Conservation (phyloP, 2,888 invertebrate species). For the Thera britannica region DNA sequence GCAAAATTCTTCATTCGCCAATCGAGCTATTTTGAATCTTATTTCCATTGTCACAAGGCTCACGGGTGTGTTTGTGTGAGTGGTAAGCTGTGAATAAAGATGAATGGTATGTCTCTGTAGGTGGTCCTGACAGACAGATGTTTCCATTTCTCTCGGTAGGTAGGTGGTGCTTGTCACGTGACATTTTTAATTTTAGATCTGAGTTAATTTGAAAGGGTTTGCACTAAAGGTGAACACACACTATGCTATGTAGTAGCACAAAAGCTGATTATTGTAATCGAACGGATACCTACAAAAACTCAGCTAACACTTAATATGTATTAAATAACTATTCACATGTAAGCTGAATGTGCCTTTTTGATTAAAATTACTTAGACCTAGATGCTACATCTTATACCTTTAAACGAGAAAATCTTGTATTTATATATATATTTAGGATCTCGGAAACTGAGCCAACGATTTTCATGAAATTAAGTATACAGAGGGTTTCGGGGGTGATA, state of each 20-base stretch:
- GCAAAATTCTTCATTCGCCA: constrained; percentile 34
- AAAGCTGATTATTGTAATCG: too few relatives aligned
- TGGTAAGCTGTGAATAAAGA: constrained; percentile 69
- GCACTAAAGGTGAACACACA: not conserved
- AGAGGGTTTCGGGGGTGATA: too few relatives aligned
- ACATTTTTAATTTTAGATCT: constrained; percentile 73
- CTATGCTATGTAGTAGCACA: not conserved
- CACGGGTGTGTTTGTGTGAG: constrained; percentile 21
- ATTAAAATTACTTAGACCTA: too few relatives aligned
- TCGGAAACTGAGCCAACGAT: too few relatives aligned
- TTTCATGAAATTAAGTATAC: too few relatives aligned
- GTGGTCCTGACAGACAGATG: constrained; percentile 81
- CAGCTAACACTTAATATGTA: too few relatives aligned
- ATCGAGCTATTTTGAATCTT: constrained; percentile 38
- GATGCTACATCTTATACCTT: too few relatives aligned
- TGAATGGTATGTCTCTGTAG: constrained; percentile 76
- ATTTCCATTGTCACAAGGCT: constrained; percentile 19
- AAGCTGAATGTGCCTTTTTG: too few relatives aligned
- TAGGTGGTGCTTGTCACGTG: constrained; percentile 45
- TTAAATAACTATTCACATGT: too few relatives aligned
- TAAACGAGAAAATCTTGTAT: too few relatives aligned
- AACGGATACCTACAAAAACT: too few relatives aligned
- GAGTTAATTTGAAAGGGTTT: constrained; percentile 23
- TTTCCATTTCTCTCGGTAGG: constrained; percentile 62
- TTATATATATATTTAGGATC: too few relatives aligned